Evolutionary conservation across 2,113 vertebrate species (phyloP).

Genomic region (Chunga burmeisteri): DNA sequence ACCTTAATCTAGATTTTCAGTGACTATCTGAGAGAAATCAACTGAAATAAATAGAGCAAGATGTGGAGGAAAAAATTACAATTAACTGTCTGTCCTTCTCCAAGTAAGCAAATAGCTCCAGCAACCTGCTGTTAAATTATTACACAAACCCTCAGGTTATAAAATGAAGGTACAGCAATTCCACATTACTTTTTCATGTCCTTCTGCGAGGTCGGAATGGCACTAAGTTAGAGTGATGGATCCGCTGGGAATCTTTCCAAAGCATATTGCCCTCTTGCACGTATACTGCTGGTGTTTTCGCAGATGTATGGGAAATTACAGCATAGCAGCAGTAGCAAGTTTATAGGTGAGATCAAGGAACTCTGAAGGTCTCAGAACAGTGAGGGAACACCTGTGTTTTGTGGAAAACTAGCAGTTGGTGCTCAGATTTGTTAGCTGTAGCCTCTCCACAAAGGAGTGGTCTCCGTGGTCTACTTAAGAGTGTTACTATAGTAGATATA

Average conservation of each 20-base stretch:
- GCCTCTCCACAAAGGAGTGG: not conserved
- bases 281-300: not conserved
- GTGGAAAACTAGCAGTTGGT: not conserved
- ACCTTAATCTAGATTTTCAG: not conserved
- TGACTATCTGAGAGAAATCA: not conserved
- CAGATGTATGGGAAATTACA: not conserved
- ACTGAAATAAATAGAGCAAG: not conserved
- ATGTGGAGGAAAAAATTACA: not conserved
- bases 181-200: not conserved
- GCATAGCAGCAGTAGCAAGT: not conserved
- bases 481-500: not conserved
- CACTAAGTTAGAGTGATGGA: slow-evolving; percentile 7
- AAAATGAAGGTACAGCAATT: not conserved
- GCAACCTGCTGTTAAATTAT: not conserved
- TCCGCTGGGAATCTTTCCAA: not conserved
- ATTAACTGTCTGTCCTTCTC: not conserved
- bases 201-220: not conserved
- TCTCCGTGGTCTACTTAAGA: not conserved
- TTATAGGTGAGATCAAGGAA: slow-evolving; percentile 18
- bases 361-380: not conserved
- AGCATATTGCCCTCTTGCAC: not conserved
- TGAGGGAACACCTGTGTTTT: not conserved
- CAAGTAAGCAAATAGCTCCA: not conserved
- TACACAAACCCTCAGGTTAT: not conserved
- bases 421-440: not conserved